Conservation (phyloP, 1,140 invertebrate species). For the Calliopsis andreniformis region DNA sequence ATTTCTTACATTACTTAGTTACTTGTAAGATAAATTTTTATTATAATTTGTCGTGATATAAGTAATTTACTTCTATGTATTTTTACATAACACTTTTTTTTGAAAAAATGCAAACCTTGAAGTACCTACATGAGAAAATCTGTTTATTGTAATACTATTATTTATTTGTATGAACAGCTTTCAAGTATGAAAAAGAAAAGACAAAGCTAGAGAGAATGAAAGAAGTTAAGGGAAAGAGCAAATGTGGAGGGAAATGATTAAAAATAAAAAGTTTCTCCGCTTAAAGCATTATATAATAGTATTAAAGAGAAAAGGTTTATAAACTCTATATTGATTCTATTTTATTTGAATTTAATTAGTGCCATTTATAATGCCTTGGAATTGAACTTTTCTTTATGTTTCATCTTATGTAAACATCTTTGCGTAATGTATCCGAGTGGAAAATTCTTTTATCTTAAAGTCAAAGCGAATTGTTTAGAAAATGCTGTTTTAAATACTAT, state of each 20-base stretch:
- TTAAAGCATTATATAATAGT: slow-evolving; percentile 6
- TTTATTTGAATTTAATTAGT: slow-evolving; percentile 18
- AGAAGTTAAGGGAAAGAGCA: background rate
- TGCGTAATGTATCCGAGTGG: slow-evolving; percentile 31
- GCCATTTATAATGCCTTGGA: slow-evolving; percentile 32
- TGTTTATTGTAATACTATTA: background rate
- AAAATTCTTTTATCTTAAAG: background rate
- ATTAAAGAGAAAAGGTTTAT: background rate
- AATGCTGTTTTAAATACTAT: background rate
- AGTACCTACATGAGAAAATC: slow-evolving; percentile 33
- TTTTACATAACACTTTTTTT: no score
- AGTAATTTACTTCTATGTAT: no score
- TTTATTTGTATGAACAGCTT: background rate
- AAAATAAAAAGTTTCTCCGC: background rate
- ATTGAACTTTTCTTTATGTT: slow-evolving; percentile 25
- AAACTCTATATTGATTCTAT: slow-evolving; percentile 2
- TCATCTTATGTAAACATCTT: background rate
- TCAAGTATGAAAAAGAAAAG: background rate
- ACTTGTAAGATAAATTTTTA: no score
- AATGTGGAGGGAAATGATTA: background rate
- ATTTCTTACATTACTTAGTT: no score
- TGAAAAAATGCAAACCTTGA: slow-evolving; percentile 31
- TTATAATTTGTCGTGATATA: background rate
- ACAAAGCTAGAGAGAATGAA: background rate
- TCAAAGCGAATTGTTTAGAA: background rate